Evolutionary conservation across 2,888 invertebrate genomes (phyloP), one percentile per base, ranked within the genome.

Genomic region (Epirrhoe alternata): DNA sequence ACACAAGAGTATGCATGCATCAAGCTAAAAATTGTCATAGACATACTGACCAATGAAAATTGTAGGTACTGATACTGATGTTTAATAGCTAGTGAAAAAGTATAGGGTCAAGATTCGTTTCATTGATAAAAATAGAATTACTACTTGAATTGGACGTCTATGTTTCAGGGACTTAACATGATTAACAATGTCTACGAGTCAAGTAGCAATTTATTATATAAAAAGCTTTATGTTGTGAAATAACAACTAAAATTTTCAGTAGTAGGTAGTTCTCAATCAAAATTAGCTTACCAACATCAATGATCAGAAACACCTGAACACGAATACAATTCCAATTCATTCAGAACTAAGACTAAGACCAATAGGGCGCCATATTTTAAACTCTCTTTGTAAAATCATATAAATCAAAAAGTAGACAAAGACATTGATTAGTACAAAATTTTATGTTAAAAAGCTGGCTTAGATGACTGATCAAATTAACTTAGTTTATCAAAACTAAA

Each of bases 81-180:
- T 42, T 6, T 42, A 42, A 42, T 5, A 42, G 10, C n/a, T 42
- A 12, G 8, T 31, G 31, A 54, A 8, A n/a, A 38, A 16, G 49
- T 10, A 45, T 55, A 60, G 55, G 45, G 49, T 6, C 52, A 14
- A 60, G 12, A 56, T n/a, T 60, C 2, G 49, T 51, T 17, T 54
- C 38, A 5, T 38, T 38, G 16, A 53, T 14, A 16, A 35, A 6
- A 6, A 16, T n/a, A n/a, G n/a, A n/a, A n/a, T n/a, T n/a, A n/a
- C n/a, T 30, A 52, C 14, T 8, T 45, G 45, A 45, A 49, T 33
- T 61, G 60, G 60, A 61, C 60, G 60, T 61, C 16, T 31, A 52
- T 52, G 14, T 31, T 30, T 31, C 8, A 38, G n/a, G 30, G 17
- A 8, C 42, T 54, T 54, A n/a, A 54, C 52, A 31, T 60, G 52